Evolutionary conservation across 2,113 vertebrate species (phyloP), one percentile per base, ranked within the genome.

Genomic region (Dryoscopus gambensis): DNA sequence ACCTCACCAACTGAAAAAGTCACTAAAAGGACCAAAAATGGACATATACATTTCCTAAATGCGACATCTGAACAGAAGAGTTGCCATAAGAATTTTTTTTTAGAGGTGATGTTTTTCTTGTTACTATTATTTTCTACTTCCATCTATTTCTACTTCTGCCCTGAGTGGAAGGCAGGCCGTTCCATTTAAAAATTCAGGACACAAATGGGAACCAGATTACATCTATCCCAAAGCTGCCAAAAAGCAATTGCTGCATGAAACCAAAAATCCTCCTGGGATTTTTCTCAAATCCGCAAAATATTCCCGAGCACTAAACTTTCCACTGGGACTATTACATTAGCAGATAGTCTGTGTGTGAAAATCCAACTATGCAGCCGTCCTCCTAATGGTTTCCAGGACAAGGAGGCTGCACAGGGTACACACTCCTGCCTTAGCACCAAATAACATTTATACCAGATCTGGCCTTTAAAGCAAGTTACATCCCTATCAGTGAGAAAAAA

Each of bases 271-370:
- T 91, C 83, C 59, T 7, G 86, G 82, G 97, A 95, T 83, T 88
- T 90, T 77, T 57, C 90, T 80, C 89, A 91, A 93, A 95, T 87
- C 80, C 56, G 5, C 84, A 96, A 89, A 96, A 94, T 88, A 83
- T 92, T 97, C 96, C 93, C 1, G 1, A 95, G 63, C 69, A 79
- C 82, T 67, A 5, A 95, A 87, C 44, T 86, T 87, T 94, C 96
- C 94, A 94, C 57, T 47, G 93, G 91, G 95, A 93, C 93, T 91
- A 69, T 65, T 83, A 69, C 78, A 95, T 82, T 76, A 90, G 84
- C 57, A 88, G 87, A 93, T 53, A 78, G 80, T 28, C 76, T 68
- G 56, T 59, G 87, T 73, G 94, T 1, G 59, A 94, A 89, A 94
- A 88, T 52, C 37, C 5, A 33, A 84, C 76, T 2, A 83, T 12